phyloP scores from a whole-genome alignment of 2,888 invertebrate species.

The Leucophenga maculata region DNA sequence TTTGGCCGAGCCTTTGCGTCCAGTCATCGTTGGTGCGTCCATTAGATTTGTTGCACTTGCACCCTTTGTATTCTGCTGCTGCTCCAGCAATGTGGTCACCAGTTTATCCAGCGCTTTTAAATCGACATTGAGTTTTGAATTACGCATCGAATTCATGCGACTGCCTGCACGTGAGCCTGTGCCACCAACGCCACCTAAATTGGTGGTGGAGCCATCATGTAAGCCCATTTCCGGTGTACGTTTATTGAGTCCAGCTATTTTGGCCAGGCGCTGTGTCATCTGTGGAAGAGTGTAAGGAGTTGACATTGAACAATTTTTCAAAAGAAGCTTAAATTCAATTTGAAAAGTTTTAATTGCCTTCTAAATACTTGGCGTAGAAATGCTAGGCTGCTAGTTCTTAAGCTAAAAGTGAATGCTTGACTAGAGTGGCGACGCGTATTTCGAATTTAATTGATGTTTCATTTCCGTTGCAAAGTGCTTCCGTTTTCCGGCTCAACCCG shows the following conservation, averaged over 20 bases:
- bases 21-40: conserved; percentile 29
- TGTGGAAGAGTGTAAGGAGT: conserved; percentile 35
- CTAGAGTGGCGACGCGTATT: conserved; percentile 27
- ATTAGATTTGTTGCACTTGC: conserved; percentile 16
- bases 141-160: conserved; percentile 66
- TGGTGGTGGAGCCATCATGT: conserved; percentile 43
- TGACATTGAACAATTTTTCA: not conserved
- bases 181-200: conserved; percentile 38
- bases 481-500: conserved; percentile 52
- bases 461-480: conserved; percentile 67
- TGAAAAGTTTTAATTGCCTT: not conserved
- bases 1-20: conserved; percentile 59
- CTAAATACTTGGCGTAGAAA: not conserved
- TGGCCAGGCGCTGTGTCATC: conserved; percentile 69
- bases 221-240: conserved; percentile 31
- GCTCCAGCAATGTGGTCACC: conserved; percentile 76
- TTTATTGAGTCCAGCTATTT: conserved; percentile 65
- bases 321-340: conserved; percentile 6
- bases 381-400: not conserved
- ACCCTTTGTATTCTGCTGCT: conserved; percentile 52
- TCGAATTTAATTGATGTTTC: conserved; percentile 68
- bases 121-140: conserved; percentile 74
- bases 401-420: no score
- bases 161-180: conserved; percentile 49
- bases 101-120: conserved; percentile 78